A percentile compares a stretch with the other conserved stretches of the same genome.
phyloP scores from a whole-genome alignment of 2,797 vertebrate species.

The Lutjanus argentimaculatus region DNA sequence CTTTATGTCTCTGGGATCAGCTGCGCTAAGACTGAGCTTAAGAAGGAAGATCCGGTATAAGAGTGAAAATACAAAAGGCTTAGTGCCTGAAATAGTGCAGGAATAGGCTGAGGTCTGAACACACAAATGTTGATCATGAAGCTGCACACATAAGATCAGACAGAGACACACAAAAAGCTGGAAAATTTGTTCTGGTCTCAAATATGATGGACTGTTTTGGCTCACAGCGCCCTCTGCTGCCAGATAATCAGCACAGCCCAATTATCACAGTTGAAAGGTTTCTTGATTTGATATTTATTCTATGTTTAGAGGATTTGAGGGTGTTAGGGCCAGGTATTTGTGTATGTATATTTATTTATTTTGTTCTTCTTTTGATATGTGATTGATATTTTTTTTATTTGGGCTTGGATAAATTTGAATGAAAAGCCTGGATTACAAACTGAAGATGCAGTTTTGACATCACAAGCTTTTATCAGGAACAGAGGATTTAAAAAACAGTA shows the following conservation, averaged over 20 bases:
- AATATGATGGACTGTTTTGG: slow-evolving; percentile 22
- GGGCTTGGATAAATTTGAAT: not conserved
- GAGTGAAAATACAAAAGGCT: slow-evolving; percentile 78
- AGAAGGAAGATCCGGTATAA: slow-evolving; percentile 75
- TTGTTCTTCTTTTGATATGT: not conserved
- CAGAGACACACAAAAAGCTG: slow-evolving; percentile 25
- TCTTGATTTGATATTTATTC: not conserved
- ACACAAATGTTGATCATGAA: slow-evolving; percentile 55
- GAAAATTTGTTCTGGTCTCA: slow-evolving; percentile 12
- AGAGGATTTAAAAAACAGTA: not conserved
- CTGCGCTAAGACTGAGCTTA: slow-evolving; percentile 83
- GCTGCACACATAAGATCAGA: slow-evolving; percentile 38
- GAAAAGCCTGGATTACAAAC: not conserved
- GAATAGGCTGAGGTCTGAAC: slow-evolving; percentile 46
- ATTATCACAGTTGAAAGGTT: not conserved
- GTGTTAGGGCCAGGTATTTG: not conserved
- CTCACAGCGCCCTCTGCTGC: slow-evolving; percentile 75
- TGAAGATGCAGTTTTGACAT: not conserved
- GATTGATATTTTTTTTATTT: not conserved
- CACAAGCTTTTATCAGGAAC: not conserved
- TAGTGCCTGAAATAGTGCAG: slow-evolving; percentile 73
- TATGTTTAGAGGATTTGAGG: not conserved
- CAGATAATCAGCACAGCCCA: not conserved
- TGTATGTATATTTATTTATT: not conserved
- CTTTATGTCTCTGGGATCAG: slow-evolving; percentile 86